A percentile compares a stretch with the other conserved stretches of the same genome.
phyloP scores from a whole-genome alignment of 2,888 invertebrate species.

The Pristionchus exspectatus region DNA sequence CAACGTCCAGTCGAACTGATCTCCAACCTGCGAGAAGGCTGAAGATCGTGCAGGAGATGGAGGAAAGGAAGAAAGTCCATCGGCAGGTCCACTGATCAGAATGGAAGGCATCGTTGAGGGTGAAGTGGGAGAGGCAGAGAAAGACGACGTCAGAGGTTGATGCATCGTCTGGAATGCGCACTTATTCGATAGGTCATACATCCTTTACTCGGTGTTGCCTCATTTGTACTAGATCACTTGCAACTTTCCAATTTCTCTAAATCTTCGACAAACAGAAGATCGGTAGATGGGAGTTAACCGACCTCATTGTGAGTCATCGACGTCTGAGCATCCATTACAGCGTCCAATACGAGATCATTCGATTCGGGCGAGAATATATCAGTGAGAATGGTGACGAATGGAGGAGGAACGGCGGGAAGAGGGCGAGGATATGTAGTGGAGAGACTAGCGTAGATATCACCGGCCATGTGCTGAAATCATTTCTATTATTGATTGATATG shows the following conservation, averaged over 20 bases:
- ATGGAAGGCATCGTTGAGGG: constrained; percentile 34
- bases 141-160: not conserved
- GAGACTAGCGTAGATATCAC: constrained; percentile 40
- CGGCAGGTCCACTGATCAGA: constrained; percentile 1
- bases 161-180: not conserved
- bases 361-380: constrained; percentile 69
- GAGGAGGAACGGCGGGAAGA: not conserved
- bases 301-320: not conserved
- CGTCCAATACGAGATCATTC: constrained; percentile 63
- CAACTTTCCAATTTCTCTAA: not conserved
- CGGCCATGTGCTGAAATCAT: constrained; percentile 46
- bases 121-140: constrained; percentile 22
- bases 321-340: constrained; percentile 50
- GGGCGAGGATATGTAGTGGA: constrained; percentile 27
- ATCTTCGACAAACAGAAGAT: not conserved
- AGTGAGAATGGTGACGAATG: constrained; percentile 63
- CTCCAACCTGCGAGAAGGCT: constrained; percentile 22
- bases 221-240: not conserved
- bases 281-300: not conserved
- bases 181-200: not conserved
- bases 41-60: not conserved
- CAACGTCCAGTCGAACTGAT: constrained; percentile 3
- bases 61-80: not conserved
- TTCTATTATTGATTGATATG: not conserved
- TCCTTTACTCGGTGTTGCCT: not conserved